A percentile compares a stretch with the other conserved stretches of the same genome.
Conservation (phyloP, 2,888 invertebrate genomes). For the Rhorus exstirpatorius region DNA sequence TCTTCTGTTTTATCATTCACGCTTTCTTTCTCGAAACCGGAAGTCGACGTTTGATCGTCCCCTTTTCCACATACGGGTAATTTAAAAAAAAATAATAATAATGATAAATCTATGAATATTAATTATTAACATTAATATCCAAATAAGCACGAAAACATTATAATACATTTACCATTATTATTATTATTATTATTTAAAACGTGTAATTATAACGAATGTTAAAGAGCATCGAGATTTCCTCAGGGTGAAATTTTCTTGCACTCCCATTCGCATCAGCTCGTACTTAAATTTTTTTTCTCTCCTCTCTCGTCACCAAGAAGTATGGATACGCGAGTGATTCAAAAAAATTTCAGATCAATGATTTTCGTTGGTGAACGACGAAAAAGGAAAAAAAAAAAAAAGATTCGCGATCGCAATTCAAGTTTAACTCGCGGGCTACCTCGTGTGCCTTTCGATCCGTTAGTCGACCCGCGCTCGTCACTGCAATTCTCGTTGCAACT, state of each 20-base stretch:
- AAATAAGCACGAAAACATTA: not conserved
- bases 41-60: not conserved
- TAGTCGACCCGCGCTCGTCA: constrained; percentile 65
- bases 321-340: not conserved
- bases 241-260: too few species aligned
- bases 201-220: too few species aligned
- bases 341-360: not conserved
- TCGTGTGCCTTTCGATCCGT: constrained; percentile 63
- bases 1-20: too few species aligned
- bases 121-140: too few species aligned
- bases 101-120: too few species aligned
- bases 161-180: too few species aligned
- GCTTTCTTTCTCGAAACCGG: not conserved
- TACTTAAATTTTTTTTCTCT: not conserved
- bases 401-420: constrained; percentile 58
- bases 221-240: too few species aligned
- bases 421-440: constrained; percentile 47
- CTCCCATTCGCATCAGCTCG: not conserved
- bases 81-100: too few species aligned
- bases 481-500: constrained; percentile 59
- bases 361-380: constrained; percentile 6
- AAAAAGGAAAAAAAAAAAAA: too few species aligned
- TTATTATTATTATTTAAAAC: too few species aligned
- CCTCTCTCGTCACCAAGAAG: too few species aligned
- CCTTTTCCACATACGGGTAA: too few species aligned